A percentile compares a stretch with the other conserved stretches of the same genome.
Conservation (phyloP, 1,140 invertebrate species). For the Penaeus japonicus region DNA sequence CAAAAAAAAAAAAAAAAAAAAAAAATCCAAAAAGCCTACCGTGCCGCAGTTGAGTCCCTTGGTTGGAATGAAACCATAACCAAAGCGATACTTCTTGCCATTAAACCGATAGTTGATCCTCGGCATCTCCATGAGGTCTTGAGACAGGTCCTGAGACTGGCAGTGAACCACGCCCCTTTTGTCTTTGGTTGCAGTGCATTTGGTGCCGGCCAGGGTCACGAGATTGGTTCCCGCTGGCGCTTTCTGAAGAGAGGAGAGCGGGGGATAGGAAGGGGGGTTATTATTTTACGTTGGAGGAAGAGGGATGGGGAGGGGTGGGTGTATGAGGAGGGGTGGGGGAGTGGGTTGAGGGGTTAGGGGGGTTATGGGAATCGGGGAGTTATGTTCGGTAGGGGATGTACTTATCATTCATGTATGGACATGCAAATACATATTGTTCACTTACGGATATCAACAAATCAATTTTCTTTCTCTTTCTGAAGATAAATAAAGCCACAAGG, state of each 20-base stretch:
- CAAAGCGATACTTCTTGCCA: slow-evolving; percentile 4
- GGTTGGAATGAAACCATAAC: neutral
- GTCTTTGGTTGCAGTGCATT: neutral
- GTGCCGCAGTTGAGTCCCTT: neutral
- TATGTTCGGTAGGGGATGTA: too few relatives aligned
- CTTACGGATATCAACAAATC: too few relatives aligned
- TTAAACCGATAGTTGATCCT: slow-evolving; percentile 9
- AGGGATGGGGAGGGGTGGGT: neutral
- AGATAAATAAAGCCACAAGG: too few relatives aligned
- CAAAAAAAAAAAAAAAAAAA: too few relatives aligned
- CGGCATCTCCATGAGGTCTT: neutral
- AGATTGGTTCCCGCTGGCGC: neutral
- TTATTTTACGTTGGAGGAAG: neutral
- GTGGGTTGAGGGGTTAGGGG: too few relatives aligned
- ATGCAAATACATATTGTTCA: too few relatives aligned
- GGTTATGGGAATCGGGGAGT: too few relatives aligned
- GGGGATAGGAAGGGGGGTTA: neutral
- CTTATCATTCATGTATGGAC: too few relatives aligned
- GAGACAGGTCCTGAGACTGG: neutral
- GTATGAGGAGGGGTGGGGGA: neutral
- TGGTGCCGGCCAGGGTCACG: neutral
- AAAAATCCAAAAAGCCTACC: neutral
- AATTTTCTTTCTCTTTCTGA: too few relatives aligned
- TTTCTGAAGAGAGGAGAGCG: neutral
- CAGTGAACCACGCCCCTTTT: neutral